Evolutionary conservation across 2,797 vertebrate species (phyloP).

Genomic region (Arremon aurantiirostris): DNA sequence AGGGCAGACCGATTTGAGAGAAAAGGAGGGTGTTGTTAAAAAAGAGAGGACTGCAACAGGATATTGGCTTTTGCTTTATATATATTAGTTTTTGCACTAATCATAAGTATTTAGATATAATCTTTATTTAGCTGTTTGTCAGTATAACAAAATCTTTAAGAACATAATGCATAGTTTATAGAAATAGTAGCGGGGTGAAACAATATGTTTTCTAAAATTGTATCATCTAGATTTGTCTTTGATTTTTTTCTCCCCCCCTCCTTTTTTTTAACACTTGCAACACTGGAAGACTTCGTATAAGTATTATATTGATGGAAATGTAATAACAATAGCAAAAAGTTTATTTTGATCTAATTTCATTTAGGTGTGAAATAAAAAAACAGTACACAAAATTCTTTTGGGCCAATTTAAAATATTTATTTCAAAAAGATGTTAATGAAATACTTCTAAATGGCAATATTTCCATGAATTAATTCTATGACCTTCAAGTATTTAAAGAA

Average conservation of each 20-base stretch:
- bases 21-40: background rate
- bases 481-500: background rate
- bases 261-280: background rate
- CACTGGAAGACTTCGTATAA: background rate
- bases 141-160: background rate
- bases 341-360: background rate
- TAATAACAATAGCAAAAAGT: background rate
- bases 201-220: background rate
- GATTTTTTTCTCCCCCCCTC: fast-evolving
- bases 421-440: background rate
- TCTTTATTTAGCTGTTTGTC: background rate
- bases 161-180: background rate
- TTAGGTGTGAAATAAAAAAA: background rate
- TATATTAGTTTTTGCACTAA: background rate
- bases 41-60: background rate
- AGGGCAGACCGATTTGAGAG: background rate
- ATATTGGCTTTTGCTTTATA: background rate
- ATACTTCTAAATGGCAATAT: background rate
- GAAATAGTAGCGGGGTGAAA: background rate
- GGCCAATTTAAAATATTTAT: background rate
- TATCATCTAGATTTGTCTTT: background rate
- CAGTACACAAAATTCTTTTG: background rate
- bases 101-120: background rate
- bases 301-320: background rate
- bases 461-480: background rate